Conservation (phyloP, 2,888 invertebrate genomes). For the Nipponacmea schrenckii region DNA sequence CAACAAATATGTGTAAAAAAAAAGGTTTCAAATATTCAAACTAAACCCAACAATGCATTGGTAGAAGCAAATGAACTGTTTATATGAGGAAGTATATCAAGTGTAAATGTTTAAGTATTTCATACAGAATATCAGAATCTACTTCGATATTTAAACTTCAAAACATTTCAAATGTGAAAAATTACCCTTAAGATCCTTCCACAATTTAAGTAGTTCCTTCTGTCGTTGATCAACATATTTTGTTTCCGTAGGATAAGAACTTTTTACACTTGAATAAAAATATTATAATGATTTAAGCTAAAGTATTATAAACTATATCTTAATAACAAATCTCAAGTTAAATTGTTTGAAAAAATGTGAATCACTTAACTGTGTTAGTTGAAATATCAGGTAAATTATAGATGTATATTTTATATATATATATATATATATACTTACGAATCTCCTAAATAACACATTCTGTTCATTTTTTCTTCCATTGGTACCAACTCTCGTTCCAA, state of each 20-base stretch:
- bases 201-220: conserved; percentile 85
- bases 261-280: conserved; percentile 82
- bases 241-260: conserved; percentile 90
- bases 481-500: conserved; percentile 94
- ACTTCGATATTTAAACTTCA: too few relatives aligned
- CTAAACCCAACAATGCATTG: neutral
- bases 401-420: too few relatives aligned
- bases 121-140: too few relatives aligned
- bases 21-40: neutral
- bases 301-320: neutral
- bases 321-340: neutral
- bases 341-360: neutral
- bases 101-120: too few relatives aligned
- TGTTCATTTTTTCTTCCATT: conserved; percentile 88
- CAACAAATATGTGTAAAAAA: neutral
- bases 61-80: too few relatives aligned
- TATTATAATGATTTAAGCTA: neutral
- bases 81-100: too few relatives aligned
- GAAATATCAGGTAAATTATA: too few relatives aligned
- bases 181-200: conserved; percentile 81
- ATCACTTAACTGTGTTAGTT: too few relatives aligned
- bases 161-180: neutral
- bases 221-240: conserved; percentile 86
- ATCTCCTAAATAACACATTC: conserved; percentile 87
- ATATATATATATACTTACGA: conserved; percentile 72